Base-by-base conservation (phyloP, 2,797 vertebrate species). In the Sebastes cheni region DNA sequence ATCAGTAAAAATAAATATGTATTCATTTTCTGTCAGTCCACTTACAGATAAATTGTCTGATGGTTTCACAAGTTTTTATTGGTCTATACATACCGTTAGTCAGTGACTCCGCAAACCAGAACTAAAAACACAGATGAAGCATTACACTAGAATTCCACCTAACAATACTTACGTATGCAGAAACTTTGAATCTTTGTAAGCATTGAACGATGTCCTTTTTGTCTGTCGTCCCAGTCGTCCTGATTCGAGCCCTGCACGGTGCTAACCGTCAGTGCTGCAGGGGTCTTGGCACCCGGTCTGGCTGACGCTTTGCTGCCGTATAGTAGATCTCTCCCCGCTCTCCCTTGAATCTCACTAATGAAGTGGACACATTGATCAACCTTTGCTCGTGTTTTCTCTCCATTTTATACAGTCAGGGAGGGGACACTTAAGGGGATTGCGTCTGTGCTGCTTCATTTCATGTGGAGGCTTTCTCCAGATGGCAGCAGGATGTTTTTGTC, bases 351-450 rank as follows among this genome's bases (percentile, higher is more conserved):
- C 79, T 77, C 30, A 2, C 72, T 90, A 89, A 93, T 90, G 89
- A 89, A 88, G 85, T 91, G 85, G 77, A 72, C 81, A 64, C 66
- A 84, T 88, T 89, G 84, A 92, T 89, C 87, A 89, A 52, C 58
- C 60, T 76, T 72, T 72, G 79, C 78, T 80, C 4, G 23, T 50
- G 76, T 69, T 86, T 84, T 67, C 29, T 73, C 66, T 72, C 68
- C 30, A 22, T 76, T 79, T 72, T 77, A 32, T 86, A 34, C 13
- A 64, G 72, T 79, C 65, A 62, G 73, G 30, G 52, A 77, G 27
- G 75, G 80, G 79, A 80, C 75, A 85, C 81, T 86, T 67, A 56
- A 65, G 58, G 60, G 30, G 66, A 89, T 85, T 86, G 61, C 30
- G 4, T 80, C 65, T 69, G 30, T 3, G 18, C 25, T 16, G 59